These are phyloP conservation scores for Chunga burmeisteri DNA, from an alignment of 2,113 vertebrate genomes.

Conservation along the genomic window DNA sequence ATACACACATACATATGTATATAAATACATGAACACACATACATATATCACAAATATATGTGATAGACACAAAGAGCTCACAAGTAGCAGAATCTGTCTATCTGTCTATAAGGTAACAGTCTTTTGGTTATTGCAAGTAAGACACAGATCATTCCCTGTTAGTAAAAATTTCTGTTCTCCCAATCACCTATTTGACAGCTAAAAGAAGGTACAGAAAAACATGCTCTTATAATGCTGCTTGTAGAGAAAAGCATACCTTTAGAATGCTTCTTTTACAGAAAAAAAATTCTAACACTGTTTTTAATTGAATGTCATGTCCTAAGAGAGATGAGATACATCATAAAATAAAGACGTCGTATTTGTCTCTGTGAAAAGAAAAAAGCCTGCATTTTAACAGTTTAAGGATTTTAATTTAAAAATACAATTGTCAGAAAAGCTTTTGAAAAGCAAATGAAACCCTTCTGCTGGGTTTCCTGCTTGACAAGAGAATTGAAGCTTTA, in stretches of 20 bases:
- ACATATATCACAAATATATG: not conserved
- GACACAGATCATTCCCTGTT: not conserved
- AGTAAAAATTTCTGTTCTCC: not conserved
- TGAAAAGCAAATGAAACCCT: not conserved
- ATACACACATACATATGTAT: fast-evolving
- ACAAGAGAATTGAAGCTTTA: not conserved
- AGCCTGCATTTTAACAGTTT: not conserved
- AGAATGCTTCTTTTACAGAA: not conserved
- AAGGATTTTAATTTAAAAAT: not conserved
- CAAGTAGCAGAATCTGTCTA: not conserved
- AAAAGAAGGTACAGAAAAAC: not conserved
- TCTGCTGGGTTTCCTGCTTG: not conserved
- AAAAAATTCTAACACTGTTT: not conserved
- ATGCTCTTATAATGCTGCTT: not conserved
- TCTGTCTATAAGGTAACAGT: not conserved
- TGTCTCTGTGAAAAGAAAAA: not conserved
- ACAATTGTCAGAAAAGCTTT: not conserved
- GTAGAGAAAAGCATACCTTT: not conserved
- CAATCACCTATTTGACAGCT: not conserved
- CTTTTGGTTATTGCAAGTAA: not conserved
- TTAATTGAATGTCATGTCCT: not conserved
- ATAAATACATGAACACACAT: not conserved
- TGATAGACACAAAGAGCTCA: not conserved
- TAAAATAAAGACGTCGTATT: not conserved
- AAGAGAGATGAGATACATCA: not conserved